Evolutionary conservation across 1,140 invertebrate genomes (phyloP), one percentile per base, ranked within the genome.

Genomic region (Camponotus floridanus): DNA sequence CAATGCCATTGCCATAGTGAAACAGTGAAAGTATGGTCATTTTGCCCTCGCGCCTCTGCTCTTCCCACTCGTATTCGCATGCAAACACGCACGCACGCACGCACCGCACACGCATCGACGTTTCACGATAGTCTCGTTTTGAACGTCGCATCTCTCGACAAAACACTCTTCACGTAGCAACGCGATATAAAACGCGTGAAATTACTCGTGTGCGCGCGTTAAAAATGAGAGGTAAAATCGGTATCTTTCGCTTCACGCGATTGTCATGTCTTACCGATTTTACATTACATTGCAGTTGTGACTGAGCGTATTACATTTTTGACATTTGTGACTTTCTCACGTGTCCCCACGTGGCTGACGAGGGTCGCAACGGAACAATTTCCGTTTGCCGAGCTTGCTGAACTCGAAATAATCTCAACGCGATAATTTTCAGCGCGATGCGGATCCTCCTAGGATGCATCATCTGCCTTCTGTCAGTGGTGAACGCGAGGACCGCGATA

Each of bases 401-500:
- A 42, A 6, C 3, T 31, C 21, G 5, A 45, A 65, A 3, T 45
- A 48, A 51, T 48, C 59, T 48, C 8, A 68, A 31, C 21, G 13
- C 4, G 11, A 9, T 39, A 42, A 67, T 33, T 89, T 91, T 89
- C 78, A 94, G 94, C 67, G 89, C 71, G 71, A 93, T 93, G 92
- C 91, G 86, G 86, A 86, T 80, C 26, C 80, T 91, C 21, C 42
- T 87, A 74, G 55, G 73, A n/a, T 76, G 62, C 15, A 81, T 93
- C 39, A 42, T 93, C 31, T 93, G 90, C 85, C 65, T 94, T 5
- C 51, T 92, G 31, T 86, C 91, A 9, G 65, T 90, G 57, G 88
- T 86, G 1, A 74, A 85, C 76, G 86, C 87, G 21, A 89, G 91
- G 57, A 92, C 93, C 5, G 97, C 97, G 21, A 97, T 98, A 71